phyloP scores from a whole-genome alignment of 2,888 invertebrate species.

The Dryadula phaetusa region DNA sequence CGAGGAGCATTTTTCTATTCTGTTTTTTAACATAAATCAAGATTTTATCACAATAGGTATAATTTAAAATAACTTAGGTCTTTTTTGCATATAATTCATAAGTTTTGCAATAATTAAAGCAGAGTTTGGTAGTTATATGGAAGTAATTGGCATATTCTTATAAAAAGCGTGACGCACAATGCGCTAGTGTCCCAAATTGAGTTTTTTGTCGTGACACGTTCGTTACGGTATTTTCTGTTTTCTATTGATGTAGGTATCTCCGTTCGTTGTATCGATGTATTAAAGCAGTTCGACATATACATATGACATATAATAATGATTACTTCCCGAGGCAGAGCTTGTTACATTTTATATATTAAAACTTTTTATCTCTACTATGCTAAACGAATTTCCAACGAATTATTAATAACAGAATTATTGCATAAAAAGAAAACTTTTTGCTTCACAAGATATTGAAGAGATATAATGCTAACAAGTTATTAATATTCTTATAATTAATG shows the following conservation, averaged over 20 bases:
- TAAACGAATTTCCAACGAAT: too few relatives aligned
- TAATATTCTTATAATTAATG: constrained; percentile 49
- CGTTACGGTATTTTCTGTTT: constrained; percentile 63
- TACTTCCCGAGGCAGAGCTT: too few relatives aligned
- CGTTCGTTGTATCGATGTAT: background rate
- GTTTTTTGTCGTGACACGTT: constrained; percentile 55
- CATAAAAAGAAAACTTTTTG: background rate
- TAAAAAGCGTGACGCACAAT: constrained; percentile 43
- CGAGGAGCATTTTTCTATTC: background rate
- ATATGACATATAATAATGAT: too few relatives aligned
- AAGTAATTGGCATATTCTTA: constrained; percentile 24
- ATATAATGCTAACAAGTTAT: background rate
- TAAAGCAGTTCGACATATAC: background rate
- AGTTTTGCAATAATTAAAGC: background rate
- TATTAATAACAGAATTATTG: too few relatives aligned
- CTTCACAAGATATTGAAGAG: background rate
- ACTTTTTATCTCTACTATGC: too few relatives aligned
- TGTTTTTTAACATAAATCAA: background rate
- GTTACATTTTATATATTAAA: background rate
- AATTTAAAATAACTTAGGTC: background rate
- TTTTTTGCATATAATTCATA: background rate
- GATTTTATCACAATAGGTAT: background rate
- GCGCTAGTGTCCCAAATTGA: constrained; percentile 57
- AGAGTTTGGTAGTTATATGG: background rate
- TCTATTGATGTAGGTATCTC: constrained; percentile 39